phyloP scores from a whole-genome alignment of 2,797 vertebrate genomes.

The Hyperoplus lanceolatus region DNA sequence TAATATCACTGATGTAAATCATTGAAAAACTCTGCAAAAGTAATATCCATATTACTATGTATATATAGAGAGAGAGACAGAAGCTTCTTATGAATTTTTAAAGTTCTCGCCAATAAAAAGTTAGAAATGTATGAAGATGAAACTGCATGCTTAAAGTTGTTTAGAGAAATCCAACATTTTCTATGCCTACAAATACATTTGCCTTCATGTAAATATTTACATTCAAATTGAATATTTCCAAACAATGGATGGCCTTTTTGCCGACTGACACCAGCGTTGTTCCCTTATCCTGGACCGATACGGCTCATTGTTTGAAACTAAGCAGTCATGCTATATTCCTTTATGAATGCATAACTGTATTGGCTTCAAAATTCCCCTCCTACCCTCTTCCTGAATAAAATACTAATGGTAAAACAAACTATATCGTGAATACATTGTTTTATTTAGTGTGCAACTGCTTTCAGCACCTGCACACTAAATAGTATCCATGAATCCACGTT shows the following conservation, averaged over 20 bases:
- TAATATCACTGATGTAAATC: slow-evolving; percentile 38
- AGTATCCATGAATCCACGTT: not conserved
- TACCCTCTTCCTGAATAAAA: not conserved
- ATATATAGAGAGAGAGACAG: not conserved
- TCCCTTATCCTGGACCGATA: too few relatives aligned
- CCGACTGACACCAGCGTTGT: too few relatives aligned
- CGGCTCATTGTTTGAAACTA: too few relatives aligned
- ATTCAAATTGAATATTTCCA: too few relatives aligned
- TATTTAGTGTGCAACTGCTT: not conserved
- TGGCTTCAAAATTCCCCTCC: not conserved
- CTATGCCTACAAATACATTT: not conserved
- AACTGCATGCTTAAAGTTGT: not conserved
- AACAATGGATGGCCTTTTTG: too few relatives aligned
- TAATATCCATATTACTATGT: too few relatives aligned
- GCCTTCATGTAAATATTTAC: too few relatives aligned
- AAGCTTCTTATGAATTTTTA: slow-evolving; percentile 26
- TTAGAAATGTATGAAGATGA: not conserved
- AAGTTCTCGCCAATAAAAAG: slow-evolving; percentile 11
- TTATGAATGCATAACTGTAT: too few relatives aligned
- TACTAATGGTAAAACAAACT: not conserved
- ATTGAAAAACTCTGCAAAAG: slow-evolving; percentile 38
- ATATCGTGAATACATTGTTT: not conserved
- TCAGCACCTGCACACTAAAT: not conserved
- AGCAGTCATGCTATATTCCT: too few relatives aligned
- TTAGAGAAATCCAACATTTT: not conserved